Evolutionary conservation across 2,888 invertebrate genomes (phyloP), one percentile per base, ranked within the genome.

Genomic region (Scaptomyza flava): DNA sequence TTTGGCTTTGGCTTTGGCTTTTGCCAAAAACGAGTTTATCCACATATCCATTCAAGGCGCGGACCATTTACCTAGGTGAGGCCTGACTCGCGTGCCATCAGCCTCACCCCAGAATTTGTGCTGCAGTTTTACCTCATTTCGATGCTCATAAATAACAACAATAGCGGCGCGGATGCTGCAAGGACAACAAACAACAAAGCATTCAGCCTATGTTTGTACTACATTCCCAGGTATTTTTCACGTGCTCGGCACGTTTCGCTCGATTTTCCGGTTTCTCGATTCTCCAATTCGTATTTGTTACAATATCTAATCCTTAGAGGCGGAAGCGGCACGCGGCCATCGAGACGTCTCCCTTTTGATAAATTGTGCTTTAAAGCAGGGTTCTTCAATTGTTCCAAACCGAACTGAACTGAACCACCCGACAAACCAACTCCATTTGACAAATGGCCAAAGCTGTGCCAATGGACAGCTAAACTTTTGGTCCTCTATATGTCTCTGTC

Each of bases 171-270:
- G 68, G 56, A 65, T 78, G 75, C 79, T 74, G 62, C 58, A 61
- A 53, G 43, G 62, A 45, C 47, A 60, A 41, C 36, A 60, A 47
- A 54, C 41, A 58, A 66, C 72, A 70, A 57, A 72, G 27, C 27
- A 6, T 27, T 27, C 27, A 6, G 6, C 27, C 27, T 27, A 27
- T 27, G 27, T 6, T 27, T 27, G 27, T 27, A 17, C 45, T 36
- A 47, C 78, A 80, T 89, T 87, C 89, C 89, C 76, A 81, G 89
- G 90, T 81, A 90, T 89, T 90, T 90, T 89, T 88, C 90, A 89
- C 89, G 90, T 90, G 90, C 74, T 80, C 77, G 88, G 73, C 90
- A 90, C 90, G 89, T 89, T 89, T 90, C 79, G 58, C 79, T 76
- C 80, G 82, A 87, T 89, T 89, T 86, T 87, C 82, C 87, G 84